phyloP scores from a whole-genome alignment of 2,888 invertebrate species.

The Serripes groenlandicus region DNA sequence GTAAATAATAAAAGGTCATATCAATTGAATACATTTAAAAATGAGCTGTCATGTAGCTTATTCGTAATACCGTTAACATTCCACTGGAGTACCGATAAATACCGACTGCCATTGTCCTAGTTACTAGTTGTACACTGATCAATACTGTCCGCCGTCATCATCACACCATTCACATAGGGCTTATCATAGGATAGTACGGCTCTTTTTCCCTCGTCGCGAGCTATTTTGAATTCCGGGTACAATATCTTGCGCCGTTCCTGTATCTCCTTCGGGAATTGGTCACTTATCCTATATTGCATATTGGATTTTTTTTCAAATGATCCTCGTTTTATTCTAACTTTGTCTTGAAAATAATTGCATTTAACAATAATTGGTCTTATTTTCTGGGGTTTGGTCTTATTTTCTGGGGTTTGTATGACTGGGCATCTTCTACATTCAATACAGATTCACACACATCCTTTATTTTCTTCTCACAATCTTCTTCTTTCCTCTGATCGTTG shows the following conservation, averaged over 20 bases:
- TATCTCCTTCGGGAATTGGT: no score
- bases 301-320: background rate
- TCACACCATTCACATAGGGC: background rate
- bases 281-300: background rate
- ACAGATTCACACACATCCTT: background rate
- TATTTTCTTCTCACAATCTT: background rate
- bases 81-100: no score
- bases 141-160: no score
- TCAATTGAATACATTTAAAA: no score
- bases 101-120: no score
- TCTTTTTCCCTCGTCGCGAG: no score
- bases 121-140: no score
- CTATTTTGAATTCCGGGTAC: no score
- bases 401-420: background rate
- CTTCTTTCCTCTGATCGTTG: background rate
- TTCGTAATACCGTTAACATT: no score
- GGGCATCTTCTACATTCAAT: background rate
- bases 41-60: no score
- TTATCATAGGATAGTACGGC: background rate
- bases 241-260: no score
- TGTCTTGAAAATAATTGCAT: slow-evolving; percentile 1
- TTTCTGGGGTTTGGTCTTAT: background rate
- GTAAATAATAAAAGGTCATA: no score
- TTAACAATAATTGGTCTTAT: background rate
- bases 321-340: background rate